phyloP scores from a whole-genome alignment of 2,113 vertebrate species.

The Cyprinodon brontotheroides region DNA sequence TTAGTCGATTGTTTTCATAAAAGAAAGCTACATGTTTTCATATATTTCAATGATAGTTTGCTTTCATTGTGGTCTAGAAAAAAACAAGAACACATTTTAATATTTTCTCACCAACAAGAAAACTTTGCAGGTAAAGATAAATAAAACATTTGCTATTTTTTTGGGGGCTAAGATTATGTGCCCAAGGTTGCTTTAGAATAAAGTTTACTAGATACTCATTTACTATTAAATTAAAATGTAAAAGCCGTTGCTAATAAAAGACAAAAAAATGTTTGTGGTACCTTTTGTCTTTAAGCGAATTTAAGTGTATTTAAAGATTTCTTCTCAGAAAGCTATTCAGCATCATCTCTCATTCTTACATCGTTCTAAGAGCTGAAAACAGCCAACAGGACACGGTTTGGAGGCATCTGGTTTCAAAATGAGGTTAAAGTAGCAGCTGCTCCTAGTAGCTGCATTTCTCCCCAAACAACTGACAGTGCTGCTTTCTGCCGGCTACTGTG shows the following conservation, averaged over 20 bases:
- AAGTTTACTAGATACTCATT: not conserved
- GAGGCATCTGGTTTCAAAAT: conserved; percentile 1
- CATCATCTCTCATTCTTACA: not conserved
- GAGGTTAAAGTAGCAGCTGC: conserved; percentile 5
- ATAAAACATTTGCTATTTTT: not conserved
- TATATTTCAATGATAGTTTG: not conserved
- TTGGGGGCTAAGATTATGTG: not conserved
- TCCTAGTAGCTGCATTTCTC: not conserved
- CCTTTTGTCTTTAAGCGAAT: no score
- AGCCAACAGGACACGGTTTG: not conserved
- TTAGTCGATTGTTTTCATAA: not conserved
- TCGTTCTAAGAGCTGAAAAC: not conserved
- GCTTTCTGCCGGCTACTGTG: not conserved
- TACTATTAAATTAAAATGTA: not conserved
- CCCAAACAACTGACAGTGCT: conserved; percentile 5
- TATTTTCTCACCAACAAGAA: not conserved
- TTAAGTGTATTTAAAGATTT: not conserved
- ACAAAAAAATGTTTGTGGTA: no score
- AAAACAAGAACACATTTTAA: not conserved
- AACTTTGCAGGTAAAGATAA: not conserved
- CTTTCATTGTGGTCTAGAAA: not conserved
- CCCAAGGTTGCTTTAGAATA: not conserved
- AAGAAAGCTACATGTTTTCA: no score
- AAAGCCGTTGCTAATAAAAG: no score
- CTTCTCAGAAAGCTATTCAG: not conserved